Evolutionary conservation across 1,140 invertebrate genomes (phyloP), one percentile per base, ranked within the genome.

Genomic region (Ericerus pela): DNA sequence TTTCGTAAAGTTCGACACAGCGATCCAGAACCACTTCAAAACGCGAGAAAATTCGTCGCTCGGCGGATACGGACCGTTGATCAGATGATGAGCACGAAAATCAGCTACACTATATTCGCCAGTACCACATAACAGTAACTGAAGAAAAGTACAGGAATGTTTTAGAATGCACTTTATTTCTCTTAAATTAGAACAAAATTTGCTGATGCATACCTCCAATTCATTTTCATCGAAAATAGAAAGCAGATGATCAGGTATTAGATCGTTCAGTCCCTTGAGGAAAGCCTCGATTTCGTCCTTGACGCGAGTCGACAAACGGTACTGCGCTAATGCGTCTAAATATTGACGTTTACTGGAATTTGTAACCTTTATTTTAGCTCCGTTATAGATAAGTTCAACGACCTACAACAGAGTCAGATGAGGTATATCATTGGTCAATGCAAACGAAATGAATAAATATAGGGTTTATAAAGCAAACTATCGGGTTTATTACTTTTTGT

Each of bases 211-310:
- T 69, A 92, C 88, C 82, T 96, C 91, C 16, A 95, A 73, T 73
- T 96, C 91, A 72, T 93, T 93, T 72, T 96, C 92, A 72, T 95
- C 91, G 72, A 96, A 95, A 67, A 93, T 93, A 66, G 86, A 88
- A 52, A 95, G 74, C 60, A 96, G 74, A 72, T 92, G 89, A 69
- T 92, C 88, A 1, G 91, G 90, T 62, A 93, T 88, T 24, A 96
- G 78, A 67, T 89, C 82, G 69, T 89, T 88, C 16, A 96, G 77
- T 2, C 91, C 92, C 64, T 84, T 83, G 14, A 93, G 75, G 71
- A 95, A 96, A 58, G 81, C 78, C 65, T 91, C 88, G 12, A 91
- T 78, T 73, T 95, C 88, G 51, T 82, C 79, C 57, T 84, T 82
- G 53, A 89, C 81, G 58, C 78, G 81, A 57, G 76, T 84, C 24